A percentile compares a stretch with the other conserved stretches of the same genome.
Conservation (phyloP, 2,113 vertebrate species). For the Panurus biarmicus region DNA sequence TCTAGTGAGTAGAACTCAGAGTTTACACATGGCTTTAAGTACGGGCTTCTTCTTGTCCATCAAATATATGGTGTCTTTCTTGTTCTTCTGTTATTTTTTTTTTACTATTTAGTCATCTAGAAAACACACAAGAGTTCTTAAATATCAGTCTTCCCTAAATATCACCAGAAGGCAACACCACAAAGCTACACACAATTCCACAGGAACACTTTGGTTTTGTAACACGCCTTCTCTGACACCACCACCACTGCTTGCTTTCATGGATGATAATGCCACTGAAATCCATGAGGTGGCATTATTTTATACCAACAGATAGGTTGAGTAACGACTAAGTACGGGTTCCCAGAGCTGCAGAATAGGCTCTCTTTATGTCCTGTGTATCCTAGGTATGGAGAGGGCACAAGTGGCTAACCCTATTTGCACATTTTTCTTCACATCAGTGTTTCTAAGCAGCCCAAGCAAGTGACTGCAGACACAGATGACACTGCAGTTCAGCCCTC, state of each 20-base stretch:
- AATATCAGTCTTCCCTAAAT: not conserved
- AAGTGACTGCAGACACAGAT: not conserved
- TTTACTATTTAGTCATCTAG: not conserved
- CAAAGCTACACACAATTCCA: not conserved
- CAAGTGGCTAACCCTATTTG: not conserved
- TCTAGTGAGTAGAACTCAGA: conserved; percentile 30
- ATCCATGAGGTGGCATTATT: conserved; percentile 7
- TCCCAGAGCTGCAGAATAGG: conserved; percentile 13
- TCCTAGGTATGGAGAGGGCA: not conserved
- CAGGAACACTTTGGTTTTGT: not conserved
- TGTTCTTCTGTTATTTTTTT: not conserved
- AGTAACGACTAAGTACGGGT: not conserved
- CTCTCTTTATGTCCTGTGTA: conserved; percentile 1
- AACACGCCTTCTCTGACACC: not conserved
- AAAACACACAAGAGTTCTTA: not conserved
- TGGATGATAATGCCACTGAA: not conserved
- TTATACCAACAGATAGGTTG: not conserved
- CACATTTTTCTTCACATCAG: not conserved
- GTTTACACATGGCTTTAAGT: conserved; percentile 5
- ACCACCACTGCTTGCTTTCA: not conserved
- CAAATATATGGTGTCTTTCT: not conserved
- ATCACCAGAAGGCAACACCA: not conserved
- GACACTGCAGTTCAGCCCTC: not conserved
- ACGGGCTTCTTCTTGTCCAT: not conserved
- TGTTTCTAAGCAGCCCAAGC: not conserved